Evolutionary conservation across 2,113 vertebrate genomes (phyloP).

Genomic region (Nothoprocta perdicaria): DNA sequence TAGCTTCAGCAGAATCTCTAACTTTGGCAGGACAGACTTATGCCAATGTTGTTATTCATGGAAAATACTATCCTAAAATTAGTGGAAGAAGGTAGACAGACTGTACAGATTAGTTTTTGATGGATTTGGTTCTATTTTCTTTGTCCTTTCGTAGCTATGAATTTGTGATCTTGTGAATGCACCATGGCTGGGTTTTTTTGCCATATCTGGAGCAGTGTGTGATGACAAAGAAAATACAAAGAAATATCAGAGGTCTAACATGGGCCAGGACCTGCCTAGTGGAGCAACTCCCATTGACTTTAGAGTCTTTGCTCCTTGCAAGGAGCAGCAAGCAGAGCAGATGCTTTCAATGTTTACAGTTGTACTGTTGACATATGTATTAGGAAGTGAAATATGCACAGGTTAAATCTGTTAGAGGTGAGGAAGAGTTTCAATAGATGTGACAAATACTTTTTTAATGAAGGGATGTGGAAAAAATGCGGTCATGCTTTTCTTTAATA

Average conservation of each 20-base stretch:
- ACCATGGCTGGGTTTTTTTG: not conserved
- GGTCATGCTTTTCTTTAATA: not conserved
- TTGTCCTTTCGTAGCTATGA: not conserved
- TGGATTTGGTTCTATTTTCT: not conserved
- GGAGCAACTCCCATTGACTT: not conserved
- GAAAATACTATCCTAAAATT: not conserved
- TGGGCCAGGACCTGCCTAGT: not conserved
- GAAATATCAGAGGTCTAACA: not conserved
- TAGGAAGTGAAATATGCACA: not conserved
- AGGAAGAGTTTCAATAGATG: not conserved
- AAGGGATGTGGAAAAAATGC: conserved; percentile 1
- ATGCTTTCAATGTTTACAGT: not conserved
- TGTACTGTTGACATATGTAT: not conserved
- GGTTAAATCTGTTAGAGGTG: not conserved
- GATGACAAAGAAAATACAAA: not conserved
- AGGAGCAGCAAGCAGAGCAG: not conserved
- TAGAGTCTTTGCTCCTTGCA: not conserved
- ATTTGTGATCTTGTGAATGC: not conserved
- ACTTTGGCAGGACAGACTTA: not conserved
- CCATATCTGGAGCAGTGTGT: not conserved
- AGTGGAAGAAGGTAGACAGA: not conserved
- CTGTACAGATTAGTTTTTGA: not conserved
- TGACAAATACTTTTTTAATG: not conserved
- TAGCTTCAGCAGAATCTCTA: not conserved
- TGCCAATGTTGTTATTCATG: accelerated